Percentiles rank a stretch among this genome's conserved stretches.
Evolutionary conservation across 2,888 invertebrate genomes (phyloP).

Genomic region (Phragmatobia fuliginosa): DNA sequence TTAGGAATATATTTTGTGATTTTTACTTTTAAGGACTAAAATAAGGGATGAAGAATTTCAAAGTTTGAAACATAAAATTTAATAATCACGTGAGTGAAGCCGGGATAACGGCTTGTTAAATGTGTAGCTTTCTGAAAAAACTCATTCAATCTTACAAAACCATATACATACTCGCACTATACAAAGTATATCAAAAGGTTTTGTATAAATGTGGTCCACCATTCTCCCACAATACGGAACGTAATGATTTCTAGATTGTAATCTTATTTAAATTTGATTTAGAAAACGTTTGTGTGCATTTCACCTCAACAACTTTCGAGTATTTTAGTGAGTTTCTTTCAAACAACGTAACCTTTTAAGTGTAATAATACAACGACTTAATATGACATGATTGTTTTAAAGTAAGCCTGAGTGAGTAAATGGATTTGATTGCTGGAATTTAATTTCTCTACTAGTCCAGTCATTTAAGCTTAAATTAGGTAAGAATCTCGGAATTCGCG

Average conservation of each 20-base stretch:
- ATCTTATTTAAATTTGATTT: slow-evolving; percentile 46
- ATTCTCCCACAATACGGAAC: slow-evolving; percentile 21
- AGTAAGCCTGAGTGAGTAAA: too few relatives aligned
- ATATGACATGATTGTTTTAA: too few relatives aligned
- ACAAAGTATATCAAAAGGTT: slow-evolving; percentile 11
- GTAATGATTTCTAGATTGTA: slow-evolving; percentile 34
- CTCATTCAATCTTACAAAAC: background rate
- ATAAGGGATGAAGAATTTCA: background rate
- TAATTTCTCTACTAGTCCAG: too few relatives aligned
- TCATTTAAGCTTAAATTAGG: too few relatives aligned
- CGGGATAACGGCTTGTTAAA: background rate
- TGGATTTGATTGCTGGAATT: too few relatives aligned
- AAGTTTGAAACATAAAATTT: too few relatives aligned
- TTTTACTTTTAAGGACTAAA: background rate
- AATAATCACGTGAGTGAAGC: background rate
- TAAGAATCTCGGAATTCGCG: too few relatives aligned
- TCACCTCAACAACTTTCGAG: slow-evolving; percentile 28
- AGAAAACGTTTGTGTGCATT: slow-evolving; percentile 32
- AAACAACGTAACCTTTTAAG: too few relatives aligned
- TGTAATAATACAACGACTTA: too few relatives aligned
- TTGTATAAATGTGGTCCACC: slow-evolving; percentile 13
- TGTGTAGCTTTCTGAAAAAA: background rate
- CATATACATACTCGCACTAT: background rate
- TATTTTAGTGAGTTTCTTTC: slow-evolving; percentile 14
- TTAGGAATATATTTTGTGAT: too few relatives aligned